phyloP scores from a whole-genome alignment of 2,797 vertebrate species.

The Mastacembelus armatus region DNA sequence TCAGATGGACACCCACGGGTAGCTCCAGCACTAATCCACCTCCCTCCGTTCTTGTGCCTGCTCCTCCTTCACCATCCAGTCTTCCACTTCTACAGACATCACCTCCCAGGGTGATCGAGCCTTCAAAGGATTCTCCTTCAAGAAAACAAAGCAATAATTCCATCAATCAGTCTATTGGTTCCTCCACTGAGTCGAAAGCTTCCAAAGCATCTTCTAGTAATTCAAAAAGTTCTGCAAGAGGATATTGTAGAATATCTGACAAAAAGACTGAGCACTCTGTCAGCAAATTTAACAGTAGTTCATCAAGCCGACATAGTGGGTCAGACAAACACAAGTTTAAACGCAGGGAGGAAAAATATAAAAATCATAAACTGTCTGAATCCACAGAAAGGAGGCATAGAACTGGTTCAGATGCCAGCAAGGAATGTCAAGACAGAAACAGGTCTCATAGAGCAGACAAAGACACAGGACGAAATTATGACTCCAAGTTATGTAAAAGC shows the following conservation, averaged over 20 bases:
- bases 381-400: conserved; percentile 47
- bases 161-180: neutral
- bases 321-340: conserved; percentile 54
- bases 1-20: conserved; percentile 5
- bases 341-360: conserved; percentile 66
- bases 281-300: conserved; percentile 28
- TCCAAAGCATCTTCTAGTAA: conserved; percentile 20
- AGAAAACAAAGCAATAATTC: conserved; percentile 42
- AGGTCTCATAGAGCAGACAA: conserved; percentile 76
- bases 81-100: conserved; percentile 24
- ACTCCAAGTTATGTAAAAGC: conserved; percentile 68
- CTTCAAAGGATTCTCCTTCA: conserved; percentile 1
- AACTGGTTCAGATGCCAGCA: conserved; percentile 47
- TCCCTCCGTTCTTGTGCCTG: neutral
- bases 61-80: conserved; percentile 4
- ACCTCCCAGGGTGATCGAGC: conserved; percentile 10
- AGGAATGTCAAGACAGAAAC: conserved; percentile 69
- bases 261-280: conserved; percentile 29
- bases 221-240: conserved; percentile 47
- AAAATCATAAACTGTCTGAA: conserved; percentile 50
- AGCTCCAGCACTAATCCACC: conserved; percentile 12
- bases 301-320: conserved; percentile 22
- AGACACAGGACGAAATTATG: conserved; percentile 76
- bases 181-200: conserved; percentile 10
- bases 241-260: conserved; percentile 32